Evolutionary conservation across 2,113 vertebrate species (phyloP), one percentile per base, ranked within the genome.

Genomic region (Ptychochromis oligacanthus): DNA sequence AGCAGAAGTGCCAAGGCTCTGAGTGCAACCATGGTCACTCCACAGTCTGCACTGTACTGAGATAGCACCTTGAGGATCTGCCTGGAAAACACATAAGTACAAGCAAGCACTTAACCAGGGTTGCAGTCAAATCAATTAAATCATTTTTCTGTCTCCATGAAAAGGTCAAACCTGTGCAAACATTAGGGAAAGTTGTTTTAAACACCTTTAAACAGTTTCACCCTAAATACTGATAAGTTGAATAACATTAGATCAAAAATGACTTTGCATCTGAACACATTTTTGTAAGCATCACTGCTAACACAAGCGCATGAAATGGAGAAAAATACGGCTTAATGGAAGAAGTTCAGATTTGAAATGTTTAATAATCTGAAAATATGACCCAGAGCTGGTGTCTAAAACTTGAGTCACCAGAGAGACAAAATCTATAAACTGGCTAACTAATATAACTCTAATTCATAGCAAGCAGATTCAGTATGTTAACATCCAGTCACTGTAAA

Each of bases 21-120:
- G 12, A 99, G 94, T 58, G 96, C 97, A 59, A 95, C 87, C 80
- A 92, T 85, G 76, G 95, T 93, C 77, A 99, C 94, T 26, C 82
- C 93, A 22, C 90, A 9, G 84, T 97, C 96, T 80, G 92, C 57
- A 72, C 93, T 94, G 94, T 97, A 95, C 79, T 93, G 49, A 7
- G 94, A 92, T 9, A 99, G 91, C 82, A 96, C 96, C 92, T 96
- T 97, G 88, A 99, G 95, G 93, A 99, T 96, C 88, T 97, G 95
- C 81, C 98, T 99, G 89, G 43, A 95, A 92, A 79, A 88, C 62
- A 88, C 26, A 87, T 4, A 15, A 55, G 24, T 1, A 76, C 10
- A 82, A 2, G 10, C 1, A 26, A 20, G 70, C 20, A 36, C 31
- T 17, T 61, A 17, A 55, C n/a, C 26, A 40, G 43, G 31, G 38